Evolutionary conservation across 2,888 invertebrate genomes (phyloP).

Genomic region (Drosophila nr. perissopoda): DNA sequence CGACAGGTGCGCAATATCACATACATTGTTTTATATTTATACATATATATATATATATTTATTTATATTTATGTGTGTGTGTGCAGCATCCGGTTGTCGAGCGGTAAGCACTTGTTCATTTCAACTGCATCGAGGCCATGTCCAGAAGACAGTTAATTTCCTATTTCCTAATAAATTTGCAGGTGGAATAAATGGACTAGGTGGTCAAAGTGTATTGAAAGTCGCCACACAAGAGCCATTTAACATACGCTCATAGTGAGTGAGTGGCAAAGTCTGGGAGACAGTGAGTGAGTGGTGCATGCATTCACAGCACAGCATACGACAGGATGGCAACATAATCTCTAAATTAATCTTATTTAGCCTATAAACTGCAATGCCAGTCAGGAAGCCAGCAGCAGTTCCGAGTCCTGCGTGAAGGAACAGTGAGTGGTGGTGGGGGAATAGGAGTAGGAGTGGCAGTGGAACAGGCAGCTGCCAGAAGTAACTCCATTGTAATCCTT

Average conservation of each 20-base stretch:
- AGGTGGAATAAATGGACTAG: conserved; percentile 52
- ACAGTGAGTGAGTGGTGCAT: conserved; percentile 4
- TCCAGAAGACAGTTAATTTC: conserved; percentile 79
- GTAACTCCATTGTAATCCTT: conserved; percentile 76
- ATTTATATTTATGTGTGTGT: conserved; percentile 2
- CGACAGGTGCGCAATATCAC: conserved; percentile 15
- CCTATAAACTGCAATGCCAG: conserved; percentile 57
- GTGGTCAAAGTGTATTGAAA: background rate
- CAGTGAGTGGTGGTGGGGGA: background rate
- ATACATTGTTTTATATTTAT: background rate
- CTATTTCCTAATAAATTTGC: conserved; percentile 79
- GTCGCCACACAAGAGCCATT: background rate
- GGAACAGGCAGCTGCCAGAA: conserved; percentile 36
- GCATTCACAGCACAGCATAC: conserved; percentile 21
- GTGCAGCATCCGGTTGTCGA: conserved; percentile 44
- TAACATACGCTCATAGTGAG: background rate
- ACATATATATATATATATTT: background rate
- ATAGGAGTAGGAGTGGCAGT: background rate
- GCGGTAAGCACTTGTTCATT: conserved; percentile 11
- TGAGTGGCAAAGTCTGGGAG: too few species aligned
- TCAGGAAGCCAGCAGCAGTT: background rate
- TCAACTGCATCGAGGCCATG: conserved; percentile 22
- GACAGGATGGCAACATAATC: conserved; percentile 57
- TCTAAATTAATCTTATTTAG: conserved; percentile 76
- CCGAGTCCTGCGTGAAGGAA: background rate